Conservation (phyloP, 2,797 vertebrate species). For the Poeciliopsis turneri region DNA sequence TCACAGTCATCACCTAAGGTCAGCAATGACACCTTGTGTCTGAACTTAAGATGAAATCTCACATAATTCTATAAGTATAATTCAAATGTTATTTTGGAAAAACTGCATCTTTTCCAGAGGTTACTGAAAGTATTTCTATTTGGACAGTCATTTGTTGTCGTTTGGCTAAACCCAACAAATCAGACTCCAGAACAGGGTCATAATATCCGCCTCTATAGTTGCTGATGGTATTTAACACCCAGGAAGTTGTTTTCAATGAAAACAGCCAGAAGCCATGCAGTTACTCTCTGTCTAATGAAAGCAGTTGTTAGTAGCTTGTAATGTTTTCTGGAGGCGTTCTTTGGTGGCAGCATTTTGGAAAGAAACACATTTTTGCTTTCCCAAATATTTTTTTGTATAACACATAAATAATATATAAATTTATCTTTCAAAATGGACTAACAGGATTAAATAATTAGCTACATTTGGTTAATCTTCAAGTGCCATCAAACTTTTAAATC, state of each 20-base stretch:
- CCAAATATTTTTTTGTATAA: background rate
- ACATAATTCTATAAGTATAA: background rate
- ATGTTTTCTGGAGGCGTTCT: background rate
- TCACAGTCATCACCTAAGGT: background rate
- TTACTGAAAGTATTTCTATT: background rate
- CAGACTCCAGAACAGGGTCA: background rate
- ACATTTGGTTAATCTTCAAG: background rate
- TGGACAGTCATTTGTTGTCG: background rate
- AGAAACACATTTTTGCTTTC: background rate
- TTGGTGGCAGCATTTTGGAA: background rate
- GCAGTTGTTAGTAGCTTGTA: background rate
- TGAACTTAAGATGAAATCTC: background rate
- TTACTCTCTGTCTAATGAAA: background rate
- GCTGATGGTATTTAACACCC: background rate
- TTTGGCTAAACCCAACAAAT: background rate
- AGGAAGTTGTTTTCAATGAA: slow-evolving; percentile 3
- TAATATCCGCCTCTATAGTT: background rate
- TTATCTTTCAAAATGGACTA: background rate
- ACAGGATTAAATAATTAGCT: background rate
- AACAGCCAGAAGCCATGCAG: background rate
- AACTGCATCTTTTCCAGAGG: background rate
- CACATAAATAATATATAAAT: background rate
- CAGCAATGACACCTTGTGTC: background rate
- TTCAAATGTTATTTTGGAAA: background rate
- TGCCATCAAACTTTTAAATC: background rate